Percentiles rank a stretch among this genome's conserved stretches.
phyloP scores from a whole-genome alignment of 2,797 vertebrate genomes.

The Pachyuromys duprasi region DNA sequence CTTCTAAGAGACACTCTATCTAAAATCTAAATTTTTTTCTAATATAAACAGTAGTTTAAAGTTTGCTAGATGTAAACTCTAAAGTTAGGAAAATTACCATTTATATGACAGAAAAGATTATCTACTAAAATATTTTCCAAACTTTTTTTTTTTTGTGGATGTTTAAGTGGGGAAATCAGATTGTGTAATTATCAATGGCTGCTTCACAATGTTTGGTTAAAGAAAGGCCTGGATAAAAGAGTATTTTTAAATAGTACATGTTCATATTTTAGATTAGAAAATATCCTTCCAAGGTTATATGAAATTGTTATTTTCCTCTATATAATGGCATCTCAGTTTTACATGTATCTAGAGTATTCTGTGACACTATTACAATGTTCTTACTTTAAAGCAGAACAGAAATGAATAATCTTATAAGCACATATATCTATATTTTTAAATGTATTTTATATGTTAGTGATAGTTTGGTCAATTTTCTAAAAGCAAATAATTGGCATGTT shows the following conservation, averaged over 20 bases:
- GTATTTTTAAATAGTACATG: not conserved
- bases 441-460: slow-evolving; percentile 1
- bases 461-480: not conserved
- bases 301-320: not conserved
- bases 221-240: not conserved
- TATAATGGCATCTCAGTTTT: not conserved
- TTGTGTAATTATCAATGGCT: not conserved
- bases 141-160: not conserved
- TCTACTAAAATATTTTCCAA: not conserved
- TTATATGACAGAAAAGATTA: slow-evolving; percentile 7
- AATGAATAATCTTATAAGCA: not conserved
- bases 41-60: not conserved
- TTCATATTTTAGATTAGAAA: not conserved
- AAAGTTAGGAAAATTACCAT: not conserved
- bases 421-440: not conserved
- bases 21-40: not conserved
- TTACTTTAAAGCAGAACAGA: not conserved
- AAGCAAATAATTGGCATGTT: not conserved
- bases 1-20: not conserved
- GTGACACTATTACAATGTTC: not conserved
- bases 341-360: not conserved
- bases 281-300: not conserved
- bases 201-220: not conserved
- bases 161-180: not conserved
- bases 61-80: not conserved